Percentiles rank a stretch among this genome's conserved stretches.
Conservation (phyloP, 2,113 vertebrate species). For the Oreotragus oreotragus region DNA sequence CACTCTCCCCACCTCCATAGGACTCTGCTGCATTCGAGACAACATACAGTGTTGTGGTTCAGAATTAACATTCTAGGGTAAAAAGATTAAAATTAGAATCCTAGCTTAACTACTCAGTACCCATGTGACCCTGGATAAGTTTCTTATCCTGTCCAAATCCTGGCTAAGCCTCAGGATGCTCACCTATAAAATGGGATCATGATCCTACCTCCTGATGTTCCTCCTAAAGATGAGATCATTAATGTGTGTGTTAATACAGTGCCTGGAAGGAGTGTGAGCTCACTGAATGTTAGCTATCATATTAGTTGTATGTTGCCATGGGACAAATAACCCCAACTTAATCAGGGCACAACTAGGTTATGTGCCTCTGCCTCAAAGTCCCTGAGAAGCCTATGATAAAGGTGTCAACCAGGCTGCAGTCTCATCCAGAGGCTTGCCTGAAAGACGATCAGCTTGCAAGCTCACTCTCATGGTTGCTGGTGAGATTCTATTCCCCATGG, state of each 20-base stretch:
- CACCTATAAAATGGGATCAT: background rate
- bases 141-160: background rate
- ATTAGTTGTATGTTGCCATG: background rate
- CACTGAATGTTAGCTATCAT: background rate
- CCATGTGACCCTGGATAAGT: background rate
- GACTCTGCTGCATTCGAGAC: background rate
- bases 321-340: background rate
- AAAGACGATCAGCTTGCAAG: background rate
- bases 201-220: background rate
- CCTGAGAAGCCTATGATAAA: background rate
- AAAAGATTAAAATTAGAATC: background rate
- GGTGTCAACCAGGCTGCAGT: background rate
- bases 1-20: background rate
- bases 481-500: background rate
- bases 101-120: background rate
- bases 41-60: background rate
- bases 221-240: background rate
- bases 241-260: background rate
- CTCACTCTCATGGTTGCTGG: background rate
- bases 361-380: background rate
- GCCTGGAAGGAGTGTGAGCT: background rate
- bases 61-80: background rate
- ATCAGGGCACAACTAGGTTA: background rate
- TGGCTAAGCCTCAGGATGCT: background rate
- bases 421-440: background rate